Base-by-base conservation (phyloP, 2,797 vertebrate species). In the Falco naumanni region DNA sequence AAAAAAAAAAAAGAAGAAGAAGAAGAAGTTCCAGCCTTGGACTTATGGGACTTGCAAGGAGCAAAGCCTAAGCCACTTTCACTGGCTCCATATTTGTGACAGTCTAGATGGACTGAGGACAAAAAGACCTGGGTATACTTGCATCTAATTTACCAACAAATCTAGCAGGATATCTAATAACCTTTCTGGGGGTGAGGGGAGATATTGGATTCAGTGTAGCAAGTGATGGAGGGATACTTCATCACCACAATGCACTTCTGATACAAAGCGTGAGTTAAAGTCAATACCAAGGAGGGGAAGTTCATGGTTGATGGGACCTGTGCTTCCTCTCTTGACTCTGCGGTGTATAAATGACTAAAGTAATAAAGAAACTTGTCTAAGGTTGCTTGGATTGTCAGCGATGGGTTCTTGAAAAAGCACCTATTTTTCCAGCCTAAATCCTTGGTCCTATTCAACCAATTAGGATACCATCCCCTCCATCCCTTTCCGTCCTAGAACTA, bases 131-230 rank as follows among this genome's bases (percentile, higher is more conserved):
- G 17, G 33, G 6, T n/a, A 13, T 57, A 16, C 5, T 68, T 45
- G 14, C 59, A 31, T 25, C 15, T 56, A 9, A 60, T 33, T 59
- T 71, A 41, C 26, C 24, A 72, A 50, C 34, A 64, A 71, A 33
- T 10, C 9, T 16, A 72, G 31, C 16, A 39, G 45, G 16, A 20
- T 54, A 37, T 29, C 28, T 60, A 51, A 20, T 47, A 33, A 53
- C 3, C 7, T n/a, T 19, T 66, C 5, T 1, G 5, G 2, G 12
- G 11, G 6, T 11, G 7, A 4, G 37, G 7, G 20, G 11, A 21
- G 14, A 33, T 2, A 11, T 9, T 57, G 28, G 21, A 26, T 50
- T 66, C 21, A 14, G 33, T 54, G 66, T 39, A 45, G 34, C 26
- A 37, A 41, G 43, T 17, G 66, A 15, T 61, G n/a, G 48, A 47